Percentiles rank a stretch among this genome's conserved stretches.
phyloP scores from a whole-genome alignment of 2,797 vertebrate species.

The Siniperca obscura region DNA sequence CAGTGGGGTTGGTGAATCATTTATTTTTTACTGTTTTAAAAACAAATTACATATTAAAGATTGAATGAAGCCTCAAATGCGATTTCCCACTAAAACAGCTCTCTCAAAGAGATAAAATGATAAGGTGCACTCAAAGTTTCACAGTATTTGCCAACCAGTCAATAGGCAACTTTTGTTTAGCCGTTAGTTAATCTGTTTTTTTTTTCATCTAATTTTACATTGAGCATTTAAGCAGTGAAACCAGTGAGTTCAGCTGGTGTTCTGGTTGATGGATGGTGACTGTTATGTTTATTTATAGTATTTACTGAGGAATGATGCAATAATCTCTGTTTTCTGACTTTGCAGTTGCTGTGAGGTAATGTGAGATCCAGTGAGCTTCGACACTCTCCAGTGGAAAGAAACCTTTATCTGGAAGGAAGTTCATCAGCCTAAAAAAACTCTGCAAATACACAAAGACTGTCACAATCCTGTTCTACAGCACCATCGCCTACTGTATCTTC shows the following conservation, averaged over 20 bases:
- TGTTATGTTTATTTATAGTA: neutral
- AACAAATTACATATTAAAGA: neutral
- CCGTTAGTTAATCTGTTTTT: neutral
- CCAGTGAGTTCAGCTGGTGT: neutral
- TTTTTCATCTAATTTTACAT: neutral
- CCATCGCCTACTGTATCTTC: neutral
- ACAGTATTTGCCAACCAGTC: neutral
- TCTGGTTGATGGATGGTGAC: neutral
- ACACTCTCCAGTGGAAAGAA: neutral
- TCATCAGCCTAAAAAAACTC: neutral
- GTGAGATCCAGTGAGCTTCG: neutral
- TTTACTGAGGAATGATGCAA: neutral
- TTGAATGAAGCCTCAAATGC: neutral
- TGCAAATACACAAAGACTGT: neutral
- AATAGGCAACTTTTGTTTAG: neutral
- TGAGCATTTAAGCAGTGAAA: neutral
- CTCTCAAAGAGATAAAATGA: neutral
- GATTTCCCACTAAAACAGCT: neutral
- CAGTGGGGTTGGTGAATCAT: neutral
- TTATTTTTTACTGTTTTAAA: neutral
- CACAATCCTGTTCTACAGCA: neutral
- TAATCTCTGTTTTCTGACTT: neutral
- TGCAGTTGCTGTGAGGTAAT: constrained; percentile 1
- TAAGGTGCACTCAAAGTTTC: neutral
- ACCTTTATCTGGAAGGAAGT: neutral